A percentile compares a stretch with the other conserved stretches of the same genome.
Evolutionary conservation across 2,113 vertebrate species (phyloP).

Genomic region (Morphnarchus princeps): DNA sequence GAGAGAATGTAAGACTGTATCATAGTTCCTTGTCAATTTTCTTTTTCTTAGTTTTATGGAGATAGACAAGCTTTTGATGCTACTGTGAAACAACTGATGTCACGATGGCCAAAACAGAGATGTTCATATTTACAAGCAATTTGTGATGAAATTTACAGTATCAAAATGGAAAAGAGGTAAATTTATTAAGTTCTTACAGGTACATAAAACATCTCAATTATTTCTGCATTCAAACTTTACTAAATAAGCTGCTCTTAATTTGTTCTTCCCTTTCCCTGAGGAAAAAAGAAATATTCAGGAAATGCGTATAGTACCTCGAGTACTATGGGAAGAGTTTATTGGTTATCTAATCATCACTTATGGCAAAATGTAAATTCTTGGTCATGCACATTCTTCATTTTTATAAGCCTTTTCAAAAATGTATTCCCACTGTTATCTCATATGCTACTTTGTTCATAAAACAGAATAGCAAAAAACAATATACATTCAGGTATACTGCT

Average conservation of each 20-base stretch:
- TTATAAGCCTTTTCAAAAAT: neutral
- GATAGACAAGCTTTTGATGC: slow-evolving; percentile 87
- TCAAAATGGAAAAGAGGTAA: slow-evolving; percentile 92
- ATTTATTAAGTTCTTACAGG: neutral
- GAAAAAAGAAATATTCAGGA: neutral
- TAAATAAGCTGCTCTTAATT: neutral
- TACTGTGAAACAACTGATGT: slow-evolving; percentile 89
- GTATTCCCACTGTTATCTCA: neutral
- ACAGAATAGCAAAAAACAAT: neutral
- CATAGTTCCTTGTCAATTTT: neutral
- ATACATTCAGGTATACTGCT: neutral
- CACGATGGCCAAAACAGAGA: slow-evolving; percentile 89
- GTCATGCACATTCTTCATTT: neutral
- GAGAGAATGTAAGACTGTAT: neutral
- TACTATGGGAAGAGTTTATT: neutral
- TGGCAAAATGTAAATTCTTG: neutral
- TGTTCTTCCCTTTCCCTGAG: neutral
- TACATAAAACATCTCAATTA: neutral
- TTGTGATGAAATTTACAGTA: slow-evolving; percentile 92
- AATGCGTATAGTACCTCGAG: neutral
- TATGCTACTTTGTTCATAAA: neutral
- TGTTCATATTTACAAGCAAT: slow-evolving; percentile 85
- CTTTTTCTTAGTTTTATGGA: slow-evolving; percentile 79
- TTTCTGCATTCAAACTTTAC: neutral
- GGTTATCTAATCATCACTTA: neutral